phyloP scores from a whole-genome alignment of 2,113 vertebrate species.

The Solenodon paradoxus region DNA sequence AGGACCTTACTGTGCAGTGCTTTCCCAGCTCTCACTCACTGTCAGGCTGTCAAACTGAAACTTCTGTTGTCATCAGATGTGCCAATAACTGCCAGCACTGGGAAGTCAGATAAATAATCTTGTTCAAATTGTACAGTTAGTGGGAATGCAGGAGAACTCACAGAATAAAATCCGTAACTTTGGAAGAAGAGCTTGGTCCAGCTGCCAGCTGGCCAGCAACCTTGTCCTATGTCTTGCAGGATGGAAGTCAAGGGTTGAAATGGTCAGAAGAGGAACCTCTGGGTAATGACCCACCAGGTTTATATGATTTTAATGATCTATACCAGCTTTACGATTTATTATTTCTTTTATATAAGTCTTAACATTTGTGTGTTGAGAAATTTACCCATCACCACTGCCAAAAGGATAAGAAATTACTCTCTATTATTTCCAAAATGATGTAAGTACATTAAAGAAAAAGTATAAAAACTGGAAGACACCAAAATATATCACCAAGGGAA shows the following conservation, averaged over 20 bases:
- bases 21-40: background rate
- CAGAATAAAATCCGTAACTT: background rate
- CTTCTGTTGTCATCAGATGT: background rate
- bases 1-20: background rate
- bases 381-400: background rate
- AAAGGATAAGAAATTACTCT: background rate
- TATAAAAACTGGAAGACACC: background rate
- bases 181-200: background rate
- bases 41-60: slow-evolving; percentile 39
- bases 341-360: background rate
- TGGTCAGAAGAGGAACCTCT: background rate
- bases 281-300: background rate
- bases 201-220: background rate
- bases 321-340: background rate
- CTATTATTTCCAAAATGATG: background rate
- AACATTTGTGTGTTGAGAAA: background rate
- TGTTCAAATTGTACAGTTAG: background rate
- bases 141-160: background rate
- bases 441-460: background rate
- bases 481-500: background rate
- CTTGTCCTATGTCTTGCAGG: background rate
- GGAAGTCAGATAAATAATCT: background rate
- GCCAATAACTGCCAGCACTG: background rate
- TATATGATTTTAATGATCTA: no score
- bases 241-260: background rate